Evolutionary conservation across 2,888 invertebrate genomes (phyloP).

Genomic region (Chymomyza procnemis): DNA sequence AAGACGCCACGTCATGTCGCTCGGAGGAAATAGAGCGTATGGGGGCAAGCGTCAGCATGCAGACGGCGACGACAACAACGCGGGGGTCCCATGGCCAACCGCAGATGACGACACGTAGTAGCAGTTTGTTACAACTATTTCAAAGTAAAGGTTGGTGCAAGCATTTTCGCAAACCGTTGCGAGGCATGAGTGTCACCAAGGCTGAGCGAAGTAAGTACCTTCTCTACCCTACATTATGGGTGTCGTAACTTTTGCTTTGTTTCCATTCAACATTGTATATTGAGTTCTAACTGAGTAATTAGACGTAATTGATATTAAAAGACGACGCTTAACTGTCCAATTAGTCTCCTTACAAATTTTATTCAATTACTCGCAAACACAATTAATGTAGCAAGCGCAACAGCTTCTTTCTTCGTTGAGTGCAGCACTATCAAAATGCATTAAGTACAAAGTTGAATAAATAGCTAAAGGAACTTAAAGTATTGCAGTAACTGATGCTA

Average conservation of each 20-base stretch:
- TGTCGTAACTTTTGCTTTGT: not conserved
- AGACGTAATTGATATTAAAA: slow-evolving; percentile 9
- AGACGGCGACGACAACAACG: slow-evolving; percentile 34
- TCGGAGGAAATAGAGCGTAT: slow-evolving; percentile 78
- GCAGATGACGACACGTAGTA: slow-evolving; percentile 54
- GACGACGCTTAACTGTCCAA: not conserved
- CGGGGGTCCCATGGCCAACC: slow-evolving; percentile 59
- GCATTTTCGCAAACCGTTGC: slow-evolving; percentile 84
- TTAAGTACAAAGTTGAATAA: not conserved
- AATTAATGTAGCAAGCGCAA: not conserved
- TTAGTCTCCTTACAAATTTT: not conserved
- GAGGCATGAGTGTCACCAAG: slow-evolving; percentile 86
- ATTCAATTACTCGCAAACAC: not conserved
- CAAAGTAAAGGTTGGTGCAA: slow-evolving; percentile 82
- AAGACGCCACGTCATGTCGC: slow-evolving; percentile 78
- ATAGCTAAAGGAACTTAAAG: not conserved
- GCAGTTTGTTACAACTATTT: slow-evolving; percentile 76
- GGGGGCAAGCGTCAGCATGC: slow-evolving; percentile 69
- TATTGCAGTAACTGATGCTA: too few relatives aligned
- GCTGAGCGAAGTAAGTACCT: slow-evolving; percentile 86
- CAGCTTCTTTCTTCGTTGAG: not conserved
- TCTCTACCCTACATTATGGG: not conserved
- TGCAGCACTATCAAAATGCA: not conserved
- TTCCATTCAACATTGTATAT: not conserved
- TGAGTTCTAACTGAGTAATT: not conserved